Evolutionary conservation across 1,140 invertebrate genomes (phyloP), one percentile per base, ranked within the genome.

Genomic region (Nasonia giraulti): DNA sequence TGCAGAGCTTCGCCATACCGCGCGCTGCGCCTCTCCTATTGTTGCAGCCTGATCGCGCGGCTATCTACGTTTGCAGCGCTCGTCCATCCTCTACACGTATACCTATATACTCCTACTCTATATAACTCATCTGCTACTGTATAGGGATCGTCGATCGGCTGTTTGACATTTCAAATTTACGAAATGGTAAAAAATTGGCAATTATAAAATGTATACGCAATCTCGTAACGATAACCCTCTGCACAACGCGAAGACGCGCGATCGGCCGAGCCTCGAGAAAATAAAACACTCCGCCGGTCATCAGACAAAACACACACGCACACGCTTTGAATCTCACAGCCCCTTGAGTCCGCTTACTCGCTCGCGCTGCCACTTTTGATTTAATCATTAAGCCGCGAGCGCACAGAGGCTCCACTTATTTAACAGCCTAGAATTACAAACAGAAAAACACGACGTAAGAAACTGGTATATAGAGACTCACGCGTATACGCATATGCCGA

Each of bases 1-100:
- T 50, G 47, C 47, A 50, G 47, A 62, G 55, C 55, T 62, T 88
- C 87, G 73, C 47, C 31, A 83, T 87, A 86, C 87, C 27, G 77
- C 78, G n/a, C 76, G 62, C 84, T 87, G 14, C 31, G 14, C 4
- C 12, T 76, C 33, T 82, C 73, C 62, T 76, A 40, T 62, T 62
- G 44, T 55, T 62, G 37, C 14, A 81, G 33, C 66, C 68, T 76
- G 76, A 71, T 62, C 55, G 2, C 37, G 31, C 37, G 31, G 14
- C 37, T 50, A 83, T 83, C 62, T 50, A 10, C 7, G 20, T 7
- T 75, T 11, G 11, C 71, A 75, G 31, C 55, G 44, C 33, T 82
- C 31, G 47, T 8, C 31, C 47, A 27, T 82, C 6, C 6, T 20
- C 0, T 62, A 20, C 5, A n/a, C 20, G 10, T 62, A 62, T 20